Conservation (phyloP, 1,140 invertebrate species). For the Chironomus tepperi region DNA sequence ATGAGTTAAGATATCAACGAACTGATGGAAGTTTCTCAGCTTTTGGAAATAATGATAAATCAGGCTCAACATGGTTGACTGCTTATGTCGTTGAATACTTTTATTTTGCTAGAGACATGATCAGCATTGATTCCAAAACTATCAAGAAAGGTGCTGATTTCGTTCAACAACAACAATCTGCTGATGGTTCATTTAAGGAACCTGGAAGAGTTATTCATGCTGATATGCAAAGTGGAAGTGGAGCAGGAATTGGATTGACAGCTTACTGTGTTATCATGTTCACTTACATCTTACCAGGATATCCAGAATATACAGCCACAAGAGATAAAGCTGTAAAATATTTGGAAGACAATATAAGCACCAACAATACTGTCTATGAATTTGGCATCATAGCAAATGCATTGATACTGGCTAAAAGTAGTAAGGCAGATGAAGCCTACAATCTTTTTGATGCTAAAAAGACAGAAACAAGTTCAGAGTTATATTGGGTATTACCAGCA, state of each 20-base stretch:
- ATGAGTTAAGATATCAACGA: constrained; percentile 74
- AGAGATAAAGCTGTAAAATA: constrained; percentile 39
- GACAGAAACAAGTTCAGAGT: not conserved
- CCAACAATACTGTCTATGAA: too few species aligned
- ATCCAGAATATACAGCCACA: not conserved
- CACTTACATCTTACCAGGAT: constrained; percentile 47
- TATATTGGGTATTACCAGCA: not conserved
- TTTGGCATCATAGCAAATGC: constrained; percentile 67
- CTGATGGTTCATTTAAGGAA: constrained; percentile 79
- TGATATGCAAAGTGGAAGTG: constrained; percentile 63
- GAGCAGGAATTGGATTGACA: constrained; percentile 58
- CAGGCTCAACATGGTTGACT: constrained; percentile 91
- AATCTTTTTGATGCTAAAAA: not conserved
- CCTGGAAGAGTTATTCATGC: constrained; percentile 62
- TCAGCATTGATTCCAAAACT: constrained; percentile 66
- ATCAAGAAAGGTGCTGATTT: constrained; percentile 67
- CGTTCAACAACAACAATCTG: constrained; percentile 63
- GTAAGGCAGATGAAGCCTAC: not conserved
- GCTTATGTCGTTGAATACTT: constrained; percentile 87
- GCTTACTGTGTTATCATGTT: constrained; percentile 72
- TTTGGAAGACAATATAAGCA: not conserved
- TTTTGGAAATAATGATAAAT: constrained; percentile 49
- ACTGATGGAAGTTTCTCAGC: constrained; percentile 34
- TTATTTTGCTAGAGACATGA: constrained; percentile 67
- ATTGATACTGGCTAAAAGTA: constrained; percentile 55